phyloP scores from a whole-genome alignment of 1,140 invertebrate species.

The Gonioctena quinquepunctata region DNA sequence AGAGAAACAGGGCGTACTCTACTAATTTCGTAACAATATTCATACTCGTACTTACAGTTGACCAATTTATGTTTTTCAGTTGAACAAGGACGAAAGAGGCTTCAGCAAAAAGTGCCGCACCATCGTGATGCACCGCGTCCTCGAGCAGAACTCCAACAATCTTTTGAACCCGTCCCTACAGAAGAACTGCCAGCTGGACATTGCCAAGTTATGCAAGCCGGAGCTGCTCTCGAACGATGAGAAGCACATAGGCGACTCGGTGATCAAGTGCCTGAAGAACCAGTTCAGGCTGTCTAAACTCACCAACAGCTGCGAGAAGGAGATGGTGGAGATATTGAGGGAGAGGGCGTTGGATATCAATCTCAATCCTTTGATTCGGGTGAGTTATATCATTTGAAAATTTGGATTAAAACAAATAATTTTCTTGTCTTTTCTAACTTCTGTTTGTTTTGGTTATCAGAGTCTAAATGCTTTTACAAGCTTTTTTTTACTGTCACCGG shows the following conservation, averaged over 20 bases:
- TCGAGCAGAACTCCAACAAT: constrained; percentile 91
- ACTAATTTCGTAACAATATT: no score
- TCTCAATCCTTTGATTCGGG: constrained; percentile 79
- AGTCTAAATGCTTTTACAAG: no score
- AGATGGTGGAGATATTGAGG: constrained; percentile 79
- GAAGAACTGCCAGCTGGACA: constrained; percentile 75
- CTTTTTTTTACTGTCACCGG: no score
- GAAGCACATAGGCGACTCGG: constrained; percentile 57
- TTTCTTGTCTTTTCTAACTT: no score
- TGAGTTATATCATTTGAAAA: no score
- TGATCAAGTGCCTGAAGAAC: constrained; percentile 74
- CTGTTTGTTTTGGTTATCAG: no score
- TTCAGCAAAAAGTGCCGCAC: constrained; percentile 87
- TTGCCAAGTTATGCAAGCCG: constrained; percentile 68
- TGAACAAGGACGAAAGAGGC: constrained; percentile 75
- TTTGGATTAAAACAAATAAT: no score
- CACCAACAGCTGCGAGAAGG: constrained; percentile 75
- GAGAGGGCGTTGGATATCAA: constrained; percentile 87
- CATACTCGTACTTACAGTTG: no score
- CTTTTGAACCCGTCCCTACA: constrained; percentile 88
- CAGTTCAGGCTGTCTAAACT: constrained; percentile 77
- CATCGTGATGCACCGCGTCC: constrained; percentile 85
- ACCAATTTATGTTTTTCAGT: constrained; percentile 56
- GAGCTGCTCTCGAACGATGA: constrained; percentile 43
- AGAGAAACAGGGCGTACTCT: no score